Evolutionary conservation across 92 coral and sea anemone genomes (phyloP), one percentile per base, ranked within the genome.

Genomic region (Porites evermanni): DNA sequence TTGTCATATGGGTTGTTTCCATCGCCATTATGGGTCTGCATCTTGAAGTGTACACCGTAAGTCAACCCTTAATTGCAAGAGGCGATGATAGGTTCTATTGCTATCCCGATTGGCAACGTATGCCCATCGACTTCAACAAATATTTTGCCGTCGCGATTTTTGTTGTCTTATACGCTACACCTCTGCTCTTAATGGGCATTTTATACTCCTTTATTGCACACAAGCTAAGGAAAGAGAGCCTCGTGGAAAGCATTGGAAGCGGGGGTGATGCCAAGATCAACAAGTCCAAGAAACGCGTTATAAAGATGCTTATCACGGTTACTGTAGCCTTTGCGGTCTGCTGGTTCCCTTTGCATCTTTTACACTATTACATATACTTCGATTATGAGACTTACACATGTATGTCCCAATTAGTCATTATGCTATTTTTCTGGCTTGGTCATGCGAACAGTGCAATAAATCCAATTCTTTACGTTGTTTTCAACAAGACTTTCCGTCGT

Each of bases 381-480:
- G 94, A 93, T 38, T 47, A 74, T 16, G 44, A 79, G 79, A 89
- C 96, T 59, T 97, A 74, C 78, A 13, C 2, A 17, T 97, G 98
- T 52, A 73, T 89, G 80, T 93, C 93, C 18, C 11, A 51, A 16
- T 79, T 64, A 82, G 44, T 95, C 7, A 76, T 84, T 6, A 9
- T 93, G 68, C 16, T 90, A n/a, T 92, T 93, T 0, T 93, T 95
- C 75, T 95, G 95, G 96, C 84, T 95, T 17, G 98, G 98, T 1
- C 98, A 95, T 11, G 95, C 98, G n/a, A 95, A 95, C 73, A 93
- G 96, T 10, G 98, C 98, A 19, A 66, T 95, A 8, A 95, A 95
- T 19, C 98, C 98, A 2, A 84, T 92, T 17, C 67, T 95, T 9
- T 95, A 95, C 73, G 93, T 93, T 1, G 83, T 93, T 56, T 95